Conservation (phyloP, 2,113 vertebrate species). For the Etheostoma spectabile region DNA sequence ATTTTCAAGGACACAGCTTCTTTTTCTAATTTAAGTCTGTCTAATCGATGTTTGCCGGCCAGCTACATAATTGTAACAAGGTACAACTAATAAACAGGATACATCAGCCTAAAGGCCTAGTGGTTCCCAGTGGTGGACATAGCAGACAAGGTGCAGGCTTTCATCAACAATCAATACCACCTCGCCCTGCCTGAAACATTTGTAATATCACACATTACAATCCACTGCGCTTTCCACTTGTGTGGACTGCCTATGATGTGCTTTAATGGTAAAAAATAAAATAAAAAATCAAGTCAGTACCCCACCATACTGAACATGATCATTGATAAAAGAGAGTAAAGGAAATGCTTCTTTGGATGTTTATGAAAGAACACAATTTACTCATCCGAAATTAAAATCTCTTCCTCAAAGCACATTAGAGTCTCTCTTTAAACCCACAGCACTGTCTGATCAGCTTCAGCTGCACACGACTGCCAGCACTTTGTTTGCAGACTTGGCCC, state of each 20-base stretch:
- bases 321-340: neutral
- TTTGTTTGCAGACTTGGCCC: constrained; percentile 56
- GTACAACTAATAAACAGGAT: constrained; percentile 32
- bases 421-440: constrained; percentile 8
- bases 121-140: constrained; percentile 50
- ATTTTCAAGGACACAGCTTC: constrained; percentile 39
- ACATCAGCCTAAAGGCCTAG: constrained; percentile 48
- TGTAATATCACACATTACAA: constrained; percentile 39
- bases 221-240: constrained; percentile 11
- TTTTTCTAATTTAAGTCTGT: neutral
- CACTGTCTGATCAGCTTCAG: constrained; percentile 17
- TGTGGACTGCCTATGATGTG: constrained; percentile 10
- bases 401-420: constrained; percentile 14
- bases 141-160: constrained; percentile 37
- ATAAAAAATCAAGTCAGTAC: neutral
- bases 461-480: constrained; percentile 46
- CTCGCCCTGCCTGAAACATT: constrained; percentile 25
- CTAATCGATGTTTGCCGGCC: neutral
- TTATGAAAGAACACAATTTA: constrained; percentile 3
- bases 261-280: constrained; percentile 5
- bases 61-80: constrained; percentile 32
- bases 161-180: constrained; percentile 68
- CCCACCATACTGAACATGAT: neutral
- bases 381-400: constrained; percentile 26
- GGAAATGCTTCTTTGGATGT: neutral